Evolutionary conservation across 1,140 invertebrate species (phyloP), one percentile per base, ranked within the genome.

Genomic region (Thaumatotibia leucotreta): DNA sequence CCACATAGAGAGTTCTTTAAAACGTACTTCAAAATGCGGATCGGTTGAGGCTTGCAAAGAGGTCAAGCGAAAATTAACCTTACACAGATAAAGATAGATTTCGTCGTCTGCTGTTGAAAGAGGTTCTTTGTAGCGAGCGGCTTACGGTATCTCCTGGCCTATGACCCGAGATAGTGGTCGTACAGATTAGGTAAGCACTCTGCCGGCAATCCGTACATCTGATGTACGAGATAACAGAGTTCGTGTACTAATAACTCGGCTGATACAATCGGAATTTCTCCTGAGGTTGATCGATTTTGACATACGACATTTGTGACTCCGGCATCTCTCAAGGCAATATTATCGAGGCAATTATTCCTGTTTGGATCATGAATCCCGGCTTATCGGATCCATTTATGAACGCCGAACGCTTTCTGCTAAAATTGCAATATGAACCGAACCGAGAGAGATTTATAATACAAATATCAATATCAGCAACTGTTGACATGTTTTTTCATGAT

Each of bases 81-180:
- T 80, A 76, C 33, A 52, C 17, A 63, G 6, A 9, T 50, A 24
- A 31, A 1, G 49, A 61, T 70, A 76, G 66, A 68, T 63, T 63
- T 33, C 63, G 72, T 5, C 72, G 66, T 73, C 67, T 63, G 58
- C 54, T 17, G 61, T 4, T 67, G 29, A n/a, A 65, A 61, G 22
- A 63, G n/a, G n/a, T 10, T 35, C 61, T 62, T 62, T 62, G 61
- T 58, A 62, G 33, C 68, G 35, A 70, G 58, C 62, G 68, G 68
- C 72, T 84, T 80, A 82, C 80, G 82, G 77, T 82, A 84, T 80
- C 80, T 73, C 39, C 58, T 78, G 78, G 78, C 80, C 82, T 82
- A 72, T 75, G 80, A 82, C 78, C 80, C 68, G 61, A 82, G 82
- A 82, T 83, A 83, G 67, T 68, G 72, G 68, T 61, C 64, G 68